Base-by-base conservation (phyloP, 2,888 invertebrate genomes). In the Apodemia mormo region DNA sequence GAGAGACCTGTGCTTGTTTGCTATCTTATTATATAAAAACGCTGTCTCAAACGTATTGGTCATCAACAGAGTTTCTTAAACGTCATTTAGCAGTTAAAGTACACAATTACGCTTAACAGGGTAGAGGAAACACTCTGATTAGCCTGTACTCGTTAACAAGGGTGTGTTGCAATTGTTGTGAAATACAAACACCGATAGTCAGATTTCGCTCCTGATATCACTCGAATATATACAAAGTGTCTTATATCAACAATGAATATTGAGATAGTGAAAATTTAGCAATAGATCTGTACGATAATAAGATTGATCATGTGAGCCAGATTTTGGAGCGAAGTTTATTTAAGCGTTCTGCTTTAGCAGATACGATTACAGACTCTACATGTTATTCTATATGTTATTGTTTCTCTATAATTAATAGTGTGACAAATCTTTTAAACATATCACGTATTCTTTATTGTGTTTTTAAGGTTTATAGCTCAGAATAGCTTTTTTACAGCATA, bases 151-250 rank as follows among this genome's bases (percentile, higher is more conserved):
- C 58, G 68, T 67, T 67, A 65, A 52, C 65, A 56, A 54, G 65
- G 66, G 66, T 70, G 68, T 75, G 69, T 71, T 73, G 70, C 66
- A 69, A 69, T 74, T 73, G 49, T n/a, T 49, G 49, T n/a, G 71
- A 37, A 37, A 3, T 69, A 68, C 66, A 73, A 72, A 70, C 69
- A 74, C 64, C 30, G 61, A 61, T 61, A 61, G 61, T 61, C 61
- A 61, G 61, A 61, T 61, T 61, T 61, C 6, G 61, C 61, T 61
- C 6, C 30, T 61, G 61, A 61, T 61, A 61, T 61, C 12, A 61
- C 49, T 49, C 49, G 49, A 14, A 49, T 49, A 49, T n/a, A 49
- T 49, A n/a, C 49, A 49, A 49, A 49, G 49, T 49, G 49, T 49
- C 49, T 49, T 49, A 49, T 49, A 6, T 61, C 61, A 61, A 61